Percentiles rank a stretch among this genome's conserved stretches.
These are phyloP conservation scores for Corythoichthys intestinalis DNA, from an alignment of 2,113 vertebrate genomes.

Conservation along the genomic window DNA sequence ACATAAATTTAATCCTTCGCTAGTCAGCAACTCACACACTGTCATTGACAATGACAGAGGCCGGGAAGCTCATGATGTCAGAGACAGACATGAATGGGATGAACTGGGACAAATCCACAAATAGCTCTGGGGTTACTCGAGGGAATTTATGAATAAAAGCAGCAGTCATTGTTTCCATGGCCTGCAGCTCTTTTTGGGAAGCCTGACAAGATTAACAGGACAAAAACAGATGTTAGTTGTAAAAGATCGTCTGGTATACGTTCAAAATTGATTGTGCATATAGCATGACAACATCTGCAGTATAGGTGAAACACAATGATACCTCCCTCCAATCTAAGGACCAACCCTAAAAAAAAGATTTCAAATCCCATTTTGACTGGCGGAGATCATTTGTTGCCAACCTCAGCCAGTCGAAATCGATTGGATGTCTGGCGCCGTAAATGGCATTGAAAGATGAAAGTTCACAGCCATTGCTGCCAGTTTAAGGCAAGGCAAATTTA, in stretches of 20 bases:
- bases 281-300: background rate
- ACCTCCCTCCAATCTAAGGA: background rate
- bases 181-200: conserved; percentile 75
- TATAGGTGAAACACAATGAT: background rate
- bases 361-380: no score
- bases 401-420: no score
- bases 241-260: conserved; percentile 10
- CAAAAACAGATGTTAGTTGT: conserved; percentile 17
- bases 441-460: no score
- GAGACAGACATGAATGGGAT: conserved; percentile 86
- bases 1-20: background rate
- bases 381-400: no score
- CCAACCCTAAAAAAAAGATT: no score
- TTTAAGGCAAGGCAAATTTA: no score
- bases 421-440: no score
- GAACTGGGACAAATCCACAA: conserved; percentile 84
- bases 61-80: conserved; percentile 83
- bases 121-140: conserved; percentile 81
- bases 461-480: no score
- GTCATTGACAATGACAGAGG: conserved; percentile 81
- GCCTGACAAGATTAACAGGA: conserved; percentile 60
- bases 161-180: conserved; percentile 80
- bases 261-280: background rate
- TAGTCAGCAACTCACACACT: conserved; percentile 76
- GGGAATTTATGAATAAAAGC: conserved; percentile 83